Base-by-base conservation (phyloP, 1,140 invertebrate genomes). In the Dreissena rostriformis region DNA sequence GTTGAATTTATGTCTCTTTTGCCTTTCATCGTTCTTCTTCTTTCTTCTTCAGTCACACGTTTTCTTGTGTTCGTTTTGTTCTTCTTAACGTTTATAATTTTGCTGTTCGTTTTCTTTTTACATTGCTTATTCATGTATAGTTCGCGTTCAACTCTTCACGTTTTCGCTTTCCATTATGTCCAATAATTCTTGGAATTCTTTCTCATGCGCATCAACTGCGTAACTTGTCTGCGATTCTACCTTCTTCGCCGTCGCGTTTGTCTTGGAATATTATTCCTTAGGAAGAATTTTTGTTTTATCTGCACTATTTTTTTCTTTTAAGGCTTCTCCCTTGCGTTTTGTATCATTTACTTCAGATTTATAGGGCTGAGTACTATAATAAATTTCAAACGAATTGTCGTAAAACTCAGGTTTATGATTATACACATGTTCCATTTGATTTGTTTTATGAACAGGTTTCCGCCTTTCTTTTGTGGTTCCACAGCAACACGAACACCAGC, bases 1-100 rank as follows among this genome's bases (percentile, higher is more conserved):
- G 78, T 71, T 84, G 19, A 72, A 73, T 82, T 57, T 55, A 22
- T 52, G 49, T 72, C 55, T 84, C 65, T 77, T 61, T 82, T 53
- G 80, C 72, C 66, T 67, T 68, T 26, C 24, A 82, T 63, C 53
- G 53, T 83, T 66, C 26, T 66, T 79, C 61, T 26, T 49, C 66
- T 75, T 80, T 66, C 71, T 72, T 39, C 26, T 67, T 49, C 65
- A 53, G n/a, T 61, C 7, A 19, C 8, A 28, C 53, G 19, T 22
- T 76, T 49, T 57, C 57, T 49, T 29, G 26, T 5, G 26, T 24
- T 65, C 17, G 4, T n/a, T 5, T 65, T 76, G 12, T 14, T 57
- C 52, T 57, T 74, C 72, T 11, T 8, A 10, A 19, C 61, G 4
- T 61, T 55, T 74, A 29, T 19, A 7, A 5, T 11, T 1, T 11